Conservation (phyloP, 2,113 vertebrate genomes). For the Noturus placidus region DNA sequence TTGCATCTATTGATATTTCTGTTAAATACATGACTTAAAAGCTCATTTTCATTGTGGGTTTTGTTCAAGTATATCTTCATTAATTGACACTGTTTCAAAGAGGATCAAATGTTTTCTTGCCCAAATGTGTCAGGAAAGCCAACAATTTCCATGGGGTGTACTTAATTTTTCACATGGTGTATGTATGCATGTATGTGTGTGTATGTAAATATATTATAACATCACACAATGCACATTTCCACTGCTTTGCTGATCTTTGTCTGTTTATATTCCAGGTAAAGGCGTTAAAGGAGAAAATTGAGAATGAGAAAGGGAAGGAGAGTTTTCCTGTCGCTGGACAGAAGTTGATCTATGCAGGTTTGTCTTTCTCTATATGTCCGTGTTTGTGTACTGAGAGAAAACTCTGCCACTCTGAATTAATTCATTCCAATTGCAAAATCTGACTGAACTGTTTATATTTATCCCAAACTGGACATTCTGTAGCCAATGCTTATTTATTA, state of each 20-base stretch:
- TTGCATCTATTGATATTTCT: too few species aligned
- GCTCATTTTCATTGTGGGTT: too few species aligned
- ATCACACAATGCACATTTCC: too few species aligned
- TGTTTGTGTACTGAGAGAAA: background rate
- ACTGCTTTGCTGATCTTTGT: background rate
- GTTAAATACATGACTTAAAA: too few species aligned
- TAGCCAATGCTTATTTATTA: background rate
- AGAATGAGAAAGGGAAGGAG: constrained; percentile 90
- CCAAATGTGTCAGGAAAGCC: too few species aligned
- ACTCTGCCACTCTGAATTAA: background rate
- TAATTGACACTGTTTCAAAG: too few species aligned
- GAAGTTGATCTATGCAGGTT: constrained; percentile 98
- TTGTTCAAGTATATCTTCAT: too few species aligned
- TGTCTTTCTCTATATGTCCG: constrained; percentile 9
- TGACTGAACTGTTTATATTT: background rate
- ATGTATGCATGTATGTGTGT: too few species aligned
- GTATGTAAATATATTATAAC: too few species aligned
- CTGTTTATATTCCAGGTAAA: constrained; percentile 77
- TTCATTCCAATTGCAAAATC: background rate
- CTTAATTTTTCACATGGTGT: too few species aligned
- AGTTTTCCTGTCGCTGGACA: constrained; percentile 88
- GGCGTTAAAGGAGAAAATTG: constrained; percentile 92
- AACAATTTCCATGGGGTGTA: too few species aligned
- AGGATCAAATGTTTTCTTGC: too few species aligned
- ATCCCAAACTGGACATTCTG: background rate